Evolutionary conservation across 2,888 invertebrate species (phyloP), one percentile per base, ranked within the genome.

Genomic region (Lithophane leautieri): DNA sequence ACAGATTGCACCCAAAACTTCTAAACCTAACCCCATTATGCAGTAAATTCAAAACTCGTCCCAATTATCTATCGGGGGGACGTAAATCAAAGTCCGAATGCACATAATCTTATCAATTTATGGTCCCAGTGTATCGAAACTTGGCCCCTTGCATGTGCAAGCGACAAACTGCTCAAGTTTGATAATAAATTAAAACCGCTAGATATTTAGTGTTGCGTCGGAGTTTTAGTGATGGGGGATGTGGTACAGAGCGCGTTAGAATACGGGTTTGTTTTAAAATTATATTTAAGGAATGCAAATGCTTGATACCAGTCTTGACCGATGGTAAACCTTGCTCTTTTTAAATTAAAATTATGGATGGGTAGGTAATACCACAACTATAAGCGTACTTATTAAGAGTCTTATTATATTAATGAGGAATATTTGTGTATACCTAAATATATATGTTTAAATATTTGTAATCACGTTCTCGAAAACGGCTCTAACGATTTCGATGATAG

Each of bases 51-150:
- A 89, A 87, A 88, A 87, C 87, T 84, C 86, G 81, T 81, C 80
- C 87, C 89, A 88, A 86, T 90, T 88, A 90, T 88, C 86, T 86
- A 79, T 81, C 73, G 78, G 81, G 76, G 81, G 78, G 73, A 63
- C 79, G 84, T 93, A 92, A 92, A 93, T 93, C 91, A 93, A 85
- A 78, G 81, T 81, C 84, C 84, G 76, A 88, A 83, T 82, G 85
- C 83, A 89, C 88, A 90, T 88, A 89, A 91, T 92, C 94, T 95
- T 95, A 95, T 95, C 95, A 95, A 95, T 95, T 95, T 95, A 95
- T 95, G 91, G 94, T 91, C 92, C 94, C 94, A 87, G 81, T 91
- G 94, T 94, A 95, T 94, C 93, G 94, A 92, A 95, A 95, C 92
- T 95, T 95, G 90, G 89, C 89, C 92, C 82, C 87, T 83, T 92